Evolutionary conservation across 53 echinoderm and acorn worm species (phyloP), one percentile per base, ranked within the genome.

Genomic region (Stichopus horrens): DNA sequence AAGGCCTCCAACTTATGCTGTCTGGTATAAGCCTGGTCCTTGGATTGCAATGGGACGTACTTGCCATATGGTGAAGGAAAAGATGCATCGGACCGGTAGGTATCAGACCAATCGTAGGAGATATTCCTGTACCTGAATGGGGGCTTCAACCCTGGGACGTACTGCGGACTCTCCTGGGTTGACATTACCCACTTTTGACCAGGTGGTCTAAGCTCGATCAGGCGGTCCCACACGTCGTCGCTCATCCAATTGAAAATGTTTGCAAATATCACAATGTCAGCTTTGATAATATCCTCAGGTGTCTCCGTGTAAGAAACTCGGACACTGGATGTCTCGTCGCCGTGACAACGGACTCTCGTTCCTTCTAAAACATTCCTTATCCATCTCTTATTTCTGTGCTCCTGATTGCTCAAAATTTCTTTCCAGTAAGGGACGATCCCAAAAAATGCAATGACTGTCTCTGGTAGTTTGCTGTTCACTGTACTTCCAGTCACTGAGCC

Each of bases 151-250:
- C 87, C 87, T 9, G 87, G 87, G 8, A 87, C 87, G 54, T 87
- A 87, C 5, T 19, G 74, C 0, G 87, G 74, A 23, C 87, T 87
- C 56, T 87, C 87, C 56, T 87, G 87, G 5, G 87, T 87, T 7
- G 75, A 74, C 87, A 87, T 87, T 7, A 87, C 52, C 87, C 87
- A 87, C 75, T 75, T 87, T 87, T 87, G 87, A 7, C 57, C 58
- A 4, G 75, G 16, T 9, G 87, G 74, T 6, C 75, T 54, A 57
- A 74, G 75, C 54, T 74, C 55, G 55, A 74, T 54, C 4, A 75
- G 74, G 19, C 53, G 23, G 52, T 55, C 75, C 87, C 87, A 87
- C 9, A 74, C 75, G 55, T 55, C 57, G 21, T 52, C 7, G 58
- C n/a, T 51, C 56, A 87, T 74, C 87, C 87, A 87, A 16, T 74